phyloP scores from a whole-genome alignment of 2,113 vertebrate species.

The Chaetorhynchus papuensis region DNA sequence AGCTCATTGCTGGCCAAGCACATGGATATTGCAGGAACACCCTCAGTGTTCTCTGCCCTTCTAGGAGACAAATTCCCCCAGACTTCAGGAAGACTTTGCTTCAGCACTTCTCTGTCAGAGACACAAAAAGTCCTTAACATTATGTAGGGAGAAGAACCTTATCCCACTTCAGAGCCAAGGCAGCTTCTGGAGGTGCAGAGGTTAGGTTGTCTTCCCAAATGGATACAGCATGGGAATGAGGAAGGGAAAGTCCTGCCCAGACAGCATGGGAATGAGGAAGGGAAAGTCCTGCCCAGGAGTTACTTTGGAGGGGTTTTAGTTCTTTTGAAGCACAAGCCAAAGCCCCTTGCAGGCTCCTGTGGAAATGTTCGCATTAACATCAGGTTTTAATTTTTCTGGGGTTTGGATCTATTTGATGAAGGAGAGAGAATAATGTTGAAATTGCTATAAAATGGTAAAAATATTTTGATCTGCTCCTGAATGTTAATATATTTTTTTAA shows the following conservation, averaged over 20 bases:
- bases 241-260: not conserved
- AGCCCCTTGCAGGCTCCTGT: not conserved
- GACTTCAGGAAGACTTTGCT: not conserved
- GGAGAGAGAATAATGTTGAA: not conserved
- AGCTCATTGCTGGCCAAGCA: not conserved
- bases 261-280: not conserved
- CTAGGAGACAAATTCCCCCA: not conserved
- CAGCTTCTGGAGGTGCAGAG: not conserved
- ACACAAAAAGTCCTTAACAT: not conserved
- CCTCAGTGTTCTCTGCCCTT: not conserved
- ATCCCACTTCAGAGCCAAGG: not conserved
- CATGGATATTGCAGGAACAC: not conserved
- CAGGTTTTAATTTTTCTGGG: not conserved
- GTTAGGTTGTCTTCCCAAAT: not conserved
- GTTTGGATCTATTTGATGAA: not conserved
- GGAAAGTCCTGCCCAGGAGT: not conserved
- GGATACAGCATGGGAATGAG: not conserved
- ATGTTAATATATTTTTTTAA: not conserved
- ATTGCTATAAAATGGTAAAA: not conserved
- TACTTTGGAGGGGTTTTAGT: not conserved
- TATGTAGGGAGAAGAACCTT: not conserved
- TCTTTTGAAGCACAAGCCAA: conserved; percentile 1
- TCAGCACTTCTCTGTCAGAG: not conserved
- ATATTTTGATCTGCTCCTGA: not conserved
- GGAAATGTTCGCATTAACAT: not conserved